A percentile compares a stretch with the other conserved stretches of the same genome.
These are phyloP conservation scores for Drosophila nigrodunni DNA, from an alignment of 1,140 invertebrate species.

Conservation along the genomic window DNA sequence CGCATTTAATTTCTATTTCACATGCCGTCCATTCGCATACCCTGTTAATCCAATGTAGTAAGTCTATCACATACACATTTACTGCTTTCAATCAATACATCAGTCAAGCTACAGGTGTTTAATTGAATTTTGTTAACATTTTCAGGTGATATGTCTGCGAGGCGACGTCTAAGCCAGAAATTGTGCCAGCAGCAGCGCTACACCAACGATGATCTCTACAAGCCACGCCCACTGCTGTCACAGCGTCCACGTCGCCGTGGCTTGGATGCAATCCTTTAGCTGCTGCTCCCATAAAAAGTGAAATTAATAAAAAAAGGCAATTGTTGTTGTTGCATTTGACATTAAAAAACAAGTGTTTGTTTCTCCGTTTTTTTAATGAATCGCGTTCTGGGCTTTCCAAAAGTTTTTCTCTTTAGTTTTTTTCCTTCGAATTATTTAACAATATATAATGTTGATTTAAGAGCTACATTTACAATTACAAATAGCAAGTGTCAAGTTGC, in stretches of 20 bases:
- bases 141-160: conserved; percentile 47
- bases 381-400: conserved; percentile 14
- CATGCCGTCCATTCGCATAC: conserved; percentile 56
- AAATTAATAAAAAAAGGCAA: conserved; percentile 57
- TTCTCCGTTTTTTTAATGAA: conserved; percentile 32
- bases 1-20: conserved; percentile 57
- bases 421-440: conserved; percentile 64
- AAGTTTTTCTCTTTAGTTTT: conserved; percentile 2
- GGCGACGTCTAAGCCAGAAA: conserved; percentile 65
- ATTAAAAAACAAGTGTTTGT: conserved; percentile 25
- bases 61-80: neutral
- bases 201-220: conserved; percentile 89
- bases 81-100: neutral
- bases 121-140: neutral
- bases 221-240: conserved; percentile 87
- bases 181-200: conserved; percentile 86
- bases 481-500: conserved; percentile 56
- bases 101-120: neutral
- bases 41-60: conserved; percentile 18
- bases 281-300: conserved; percentile 16
- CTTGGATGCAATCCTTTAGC: conserved; percentile 72
- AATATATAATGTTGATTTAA: conserved; percentile 53
- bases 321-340: conserved; percentile 62
- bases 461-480: conserved; percentile 64
- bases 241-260: conserved; percentile 77